phyloP scores from a whole-genome alignment of 2,797 vertebrate genomes.

The Takifugu ocellatus region DNA sequence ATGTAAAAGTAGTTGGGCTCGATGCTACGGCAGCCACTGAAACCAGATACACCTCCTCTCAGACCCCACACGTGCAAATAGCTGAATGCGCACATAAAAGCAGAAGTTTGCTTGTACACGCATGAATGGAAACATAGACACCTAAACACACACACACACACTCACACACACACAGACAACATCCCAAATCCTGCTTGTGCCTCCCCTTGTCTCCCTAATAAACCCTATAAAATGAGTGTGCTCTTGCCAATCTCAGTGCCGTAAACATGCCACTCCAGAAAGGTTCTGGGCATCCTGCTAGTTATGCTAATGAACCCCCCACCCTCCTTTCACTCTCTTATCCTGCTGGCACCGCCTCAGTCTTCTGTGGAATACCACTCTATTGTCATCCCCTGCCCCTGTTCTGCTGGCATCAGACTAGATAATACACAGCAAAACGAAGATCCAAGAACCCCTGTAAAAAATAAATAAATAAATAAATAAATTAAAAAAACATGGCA shows the following conservation, averaged over 20 bases:
- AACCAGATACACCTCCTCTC: conserved; percentile 44
- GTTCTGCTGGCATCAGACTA: conserved; percentile 73
- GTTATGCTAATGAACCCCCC: conserved; percentile 91
- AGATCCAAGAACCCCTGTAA: conserved; percentile 71
- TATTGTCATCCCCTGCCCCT: conserved; percentile 73
- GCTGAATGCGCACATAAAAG: conserved; percentile 48
- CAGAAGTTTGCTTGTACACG: conserved; percentile 30
- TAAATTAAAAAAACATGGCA: conserved; percentile 56
- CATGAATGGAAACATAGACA: neutral
- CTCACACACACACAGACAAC: conserved; percentile 75
- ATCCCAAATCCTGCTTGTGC: conserved; percentile 81
- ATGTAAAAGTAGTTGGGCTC: conserved; percentile 71
- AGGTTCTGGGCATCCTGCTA: conserved; percentile 90
- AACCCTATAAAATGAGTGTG: conserved; percentile 88
- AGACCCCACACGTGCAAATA: conserved; percentile 70
- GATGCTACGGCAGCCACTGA: conserved; percentile 53
- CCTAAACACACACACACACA: conserved; percentile 22
- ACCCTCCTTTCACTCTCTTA: conserved; percentile 63
- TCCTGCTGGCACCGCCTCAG: conserved; percentile 75
- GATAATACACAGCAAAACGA: conserved; percentile 73
- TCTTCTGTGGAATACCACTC: conserved; percentile 68
- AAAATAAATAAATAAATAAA: conserved; percentile 22
- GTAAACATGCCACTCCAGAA: conserved; percentile 92
- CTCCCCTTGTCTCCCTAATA: conserved; percentile 81
- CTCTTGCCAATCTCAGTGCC: conserved; percentile 83